Conservation (phyloP, 2,113 vertebrate species). For the Nycticebus coucang region DNA sequence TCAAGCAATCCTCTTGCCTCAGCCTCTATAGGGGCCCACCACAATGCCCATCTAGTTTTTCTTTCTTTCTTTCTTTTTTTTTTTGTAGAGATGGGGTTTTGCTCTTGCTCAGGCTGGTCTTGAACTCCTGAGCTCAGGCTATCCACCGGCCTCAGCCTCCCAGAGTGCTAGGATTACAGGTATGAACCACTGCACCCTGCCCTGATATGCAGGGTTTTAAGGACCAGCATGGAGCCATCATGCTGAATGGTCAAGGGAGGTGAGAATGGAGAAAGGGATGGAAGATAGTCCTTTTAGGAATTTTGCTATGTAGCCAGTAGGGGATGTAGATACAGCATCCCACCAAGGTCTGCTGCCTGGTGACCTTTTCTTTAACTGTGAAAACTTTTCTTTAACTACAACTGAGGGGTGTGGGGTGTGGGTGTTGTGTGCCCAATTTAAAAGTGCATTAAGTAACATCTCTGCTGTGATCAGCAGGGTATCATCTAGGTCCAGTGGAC, state of each 20-base stretch:
- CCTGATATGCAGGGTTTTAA: neutral
- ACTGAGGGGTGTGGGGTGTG: neutral
- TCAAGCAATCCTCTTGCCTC: too few species aligned
- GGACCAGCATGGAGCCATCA: neutral
- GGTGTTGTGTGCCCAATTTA: neutral
- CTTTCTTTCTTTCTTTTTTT: too few species aligned
- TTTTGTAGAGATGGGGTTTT: too few species aligned
- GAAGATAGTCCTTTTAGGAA: neutral
- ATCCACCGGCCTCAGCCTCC: too few species aligned
- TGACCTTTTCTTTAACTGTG: neutral
- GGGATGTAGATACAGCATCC: neutral
- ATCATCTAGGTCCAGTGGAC: neutral
- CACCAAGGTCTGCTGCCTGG: neutral
- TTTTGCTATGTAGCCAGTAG: neutral
- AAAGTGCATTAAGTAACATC: neutral
- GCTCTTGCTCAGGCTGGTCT: too few species aligned
- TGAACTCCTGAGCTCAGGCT: too few species aligned
- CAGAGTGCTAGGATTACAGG: too few species aligned
- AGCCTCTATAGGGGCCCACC: too few species aligned
- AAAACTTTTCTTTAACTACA: neutral
- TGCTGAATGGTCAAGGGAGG: neutral
- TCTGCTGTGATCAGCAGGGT: neutral
- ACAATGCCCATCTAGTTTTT: too few species aligned
- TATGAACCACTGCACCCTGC: too few species aligned
- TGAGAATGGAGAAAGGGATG: neutral